A percentile compares a stretch with the other conserved stretches of the same genome.
Evolutionary conservation across 1,140 invertebrate genomes (phyloP).

Genomic region (Augochlora pura): DNA sequence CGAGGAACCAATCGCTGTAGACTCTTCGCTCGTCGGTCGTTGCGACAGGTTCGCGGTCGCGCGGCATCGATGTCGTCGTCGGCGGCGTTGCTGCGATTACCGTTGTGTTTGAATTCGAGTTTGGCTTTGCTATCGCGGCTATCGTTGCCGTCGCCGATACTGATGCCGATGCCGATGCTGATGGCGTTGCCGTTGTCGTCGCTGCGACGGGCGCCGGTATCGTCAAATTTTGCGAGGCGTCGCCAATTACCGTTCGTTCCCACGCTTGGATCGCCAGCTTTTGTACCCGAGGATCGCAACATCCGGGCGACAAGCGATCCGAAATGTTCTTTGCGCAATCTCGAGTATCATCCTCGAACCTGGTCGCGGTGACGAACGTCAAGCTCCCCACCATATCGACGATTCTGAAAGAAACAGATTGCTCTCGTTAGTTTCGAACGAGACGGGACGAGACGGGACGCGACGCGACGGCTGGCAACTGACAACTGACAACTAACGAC

Average conservation of each 20-base stretch:
- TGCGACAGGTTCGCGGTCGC: background rate
- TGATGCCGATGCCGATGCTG: background rate
- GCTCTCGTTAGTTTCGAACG: background rate
- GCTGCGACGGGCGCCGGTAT: background rate
- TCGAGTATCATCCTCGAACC: background rate
- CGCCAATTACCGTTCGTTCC: background rate
- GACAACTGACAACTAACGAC: no score
- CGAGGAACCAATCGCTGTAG: background rate
- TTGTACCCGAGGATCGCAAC: no score
- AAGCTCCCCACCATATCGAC: background rate
- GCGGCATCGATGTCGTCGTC: background rate
- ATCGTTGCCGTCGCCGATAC: no score
- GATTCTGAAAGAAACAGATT: slow-evolving; percentile 19
- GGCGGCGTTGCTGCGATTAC: background rate
- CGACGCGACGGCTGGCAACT: no score
- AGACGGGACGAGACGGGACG: no score
- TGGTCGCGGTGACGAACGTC: background rate
- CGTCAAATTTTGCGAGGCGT: background rate
- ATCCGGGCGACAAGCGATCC: background rate
- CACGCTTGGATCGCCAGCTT: background rate
- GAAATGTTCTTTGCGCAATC: background rate
- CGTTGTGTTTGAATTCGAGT: background rate
- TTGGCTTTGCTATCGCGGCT: background rate
- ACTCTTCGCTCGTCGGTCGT: background rate
- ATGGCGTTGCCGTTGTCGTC: background rate